A percentile compares a stretch with the other conserved stretches of the same genome.
Evolutionary conservation across 2,888 invertebrate species (phyloP).

Genomic region (Cerastis rubricosa): DNA sequence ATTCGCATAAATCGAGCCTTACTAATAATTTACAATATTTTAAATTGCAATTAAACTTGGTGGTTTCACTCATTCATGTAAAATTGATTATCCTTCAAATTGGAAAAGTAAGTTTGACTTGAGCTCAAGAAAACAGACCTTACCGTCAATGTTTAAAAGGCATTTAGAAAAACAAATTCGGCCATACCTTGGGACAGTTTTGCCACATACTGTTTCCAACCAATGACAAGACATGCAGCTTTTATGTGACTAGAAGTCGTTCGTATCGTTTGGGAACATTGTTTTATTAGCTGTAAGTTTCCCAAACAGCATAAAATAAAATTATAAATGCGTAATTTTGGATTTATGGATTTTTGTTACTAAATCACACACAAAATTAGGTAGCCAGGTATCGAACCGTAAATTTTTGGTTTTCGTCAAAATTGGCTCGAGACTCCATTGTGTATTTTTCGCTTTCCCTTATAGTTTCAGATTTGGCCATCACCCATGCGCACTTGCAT

Average conservation of each 20-base stretch:
- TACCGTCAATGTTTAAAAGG: not conserved
- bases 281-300: too few species aligned
- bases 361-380: too few species aligned
- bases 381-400: too few species aligned
- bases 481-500: too few species aligned
- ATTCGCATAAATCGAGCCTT: not conserved
- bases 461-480: too few species aligned
- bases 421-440: too few species aligned
- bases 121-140: not conserved
- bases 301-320: too few species aligned
- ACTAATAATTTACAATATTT: not conserved
- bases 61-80: constrained; percentile 1
- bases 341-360: too few species aligned
- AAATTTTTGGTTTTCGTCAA: too few species aligned
- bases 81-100: not conserved
- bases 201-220: not conserved
- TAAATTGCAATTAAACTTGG: not conserved
- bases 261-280: too few species aligned
- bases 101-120: not conserved
- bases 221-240: not conserved
- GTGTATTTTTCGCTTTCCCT: too few species aligned
- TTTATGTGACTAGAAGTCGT: not conserved
- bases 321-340: too few species aligned
- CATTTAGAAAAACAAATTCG: not conserved
- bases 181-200: not conserved